A percentile compares a stretch with the other conserved stretches of the same genome.
These are phyloP conservation scores for Chymomyza caudatula DNA, from an alignment of 2,888 invertebrate species.

Conservation along the genomic window DNA sequence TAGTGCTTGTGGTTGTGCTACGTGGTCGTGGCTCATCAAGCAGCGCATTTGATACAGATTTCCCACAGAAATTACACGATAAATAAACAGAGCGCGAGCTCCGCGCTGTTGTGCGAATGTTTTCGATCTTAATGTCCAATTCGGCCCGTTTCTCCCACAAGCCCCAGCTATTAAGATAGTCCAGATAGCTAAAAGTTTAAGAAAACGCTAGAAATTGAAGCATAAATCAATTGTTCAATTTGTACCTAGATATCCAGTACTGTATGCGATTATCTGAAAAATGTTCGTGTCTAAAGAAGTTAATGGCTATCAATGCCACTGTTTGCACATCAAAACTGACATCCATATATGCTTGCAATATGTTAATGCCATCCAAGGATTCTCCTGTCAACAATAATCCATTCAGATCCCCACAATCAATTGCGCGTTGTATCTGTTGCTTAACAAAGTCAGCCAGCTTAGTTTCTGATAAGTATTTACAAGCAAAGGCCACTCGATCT, in stretches of 20 bases:
- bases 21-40: slow-evolving; percentile 82
- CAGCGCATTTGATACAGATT: slow-evolving; percentile 90
- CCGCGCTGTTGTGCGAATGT: slow-evolving; percentile 79
- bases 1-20: slow-evolving; percentile 75
- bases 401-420: slow-evolving; percentile 88
- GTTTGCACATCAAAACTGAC: slow-evolving; percentile 94
- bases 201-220: not conserved
- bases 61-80: slow-evolving; percentile 96
- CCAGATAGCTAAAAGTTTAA: slow-evolving; percentile 83
- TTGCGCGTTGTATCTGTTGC: slow-evolving; percentile 84
- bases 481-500: slow-evolving; percentile 94
- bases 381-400: slow-evolving; percentile 92
- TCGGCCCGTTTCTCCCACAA: slow-evolving; percentile 93
- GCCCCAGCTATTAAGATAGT: slow-evolving; percentile 91
- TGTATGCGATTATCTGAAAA: slow-evolving; percentile 81
- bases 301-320: slow-evolving; percentile 87
- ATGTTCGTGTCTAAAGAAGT: slow-evolving; percentile 86
- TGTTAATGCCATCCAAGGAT: slow-evolving; percentile 85
- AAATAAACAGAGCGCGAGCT: slow-evolving; percentile 86
- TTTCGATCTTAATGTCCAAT: slow-evolving; percentile 89
- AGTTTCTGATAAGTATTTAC: slow-evolving; percentile 89
- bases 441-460: slow-evolving; percentile 89
- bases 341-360: slow-evolving; percentile 93
- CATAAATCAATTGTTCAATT: not conserved
- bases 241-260: slow-evolving; percentile 85